Base-by-base conservation (phyloP, 2,888 invertebrate genomes). In the Conops quadrifasciatus region DNA sequence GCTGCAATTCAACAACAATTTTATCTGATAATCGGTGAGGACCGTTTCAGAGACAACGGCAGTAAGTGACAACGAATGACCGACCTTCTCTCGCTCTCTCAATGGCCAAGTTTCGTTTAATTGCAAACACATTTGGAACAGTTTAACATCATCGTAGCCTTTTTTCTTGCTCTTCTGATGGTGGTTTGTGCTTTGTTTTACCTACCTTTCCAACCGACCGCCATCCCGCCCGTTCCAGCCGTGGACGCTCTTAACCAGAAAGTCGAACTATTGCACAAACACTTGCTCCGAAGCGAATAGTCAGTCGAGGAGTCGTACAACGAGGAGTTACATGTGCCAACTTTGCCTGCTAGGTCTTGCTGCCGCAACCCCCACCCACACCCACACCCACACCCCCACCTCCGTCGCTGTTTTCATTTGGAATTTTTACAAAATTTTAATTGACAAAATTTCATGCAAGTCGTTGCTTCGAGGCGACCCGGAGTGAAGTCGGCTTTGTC, bases 81-180 rank as follows among this genome's bases (percentile, higher is more conserved):
- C n/a, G 47, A 63, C 36, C 36, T 36, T 9, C 36, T 36, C 36
- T 36, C 36, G 4, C 36, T 36, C 36, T 24, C 63, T 47, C 63
- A 1, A 47, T 2, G 47, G 47, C 45, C 24, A 63, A 63, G 66
- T 66, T 66, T 56, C 36, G 28, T 56, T 66, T 51, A 66, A 66
- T 66, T 66, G 51, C 53, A 66, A 56, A 66, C 66, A 66, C 56
- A 66, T 56, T 66, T 66, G 36, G 56, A 66, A 66, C 66, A 66
- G 66, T 66, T 66, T 66, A 66, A 47, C 47, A 16, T 47, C 26
- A 47, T n/a, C n/a, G n/a, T n/a, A n/a, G n/a, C n/a, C n/a, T n/a
- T n/a, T n/a, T n/a, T n/a, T n/a, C 19, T 19, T 63, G 26, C 16
- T 26, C 47, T 19, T 63, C 16, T 47, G 47, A 11, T 24, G 26